phyloP scores from a whole-genome alignment of 2,888 invertebrate species.

The Xestia rhomboidea region DNA sequence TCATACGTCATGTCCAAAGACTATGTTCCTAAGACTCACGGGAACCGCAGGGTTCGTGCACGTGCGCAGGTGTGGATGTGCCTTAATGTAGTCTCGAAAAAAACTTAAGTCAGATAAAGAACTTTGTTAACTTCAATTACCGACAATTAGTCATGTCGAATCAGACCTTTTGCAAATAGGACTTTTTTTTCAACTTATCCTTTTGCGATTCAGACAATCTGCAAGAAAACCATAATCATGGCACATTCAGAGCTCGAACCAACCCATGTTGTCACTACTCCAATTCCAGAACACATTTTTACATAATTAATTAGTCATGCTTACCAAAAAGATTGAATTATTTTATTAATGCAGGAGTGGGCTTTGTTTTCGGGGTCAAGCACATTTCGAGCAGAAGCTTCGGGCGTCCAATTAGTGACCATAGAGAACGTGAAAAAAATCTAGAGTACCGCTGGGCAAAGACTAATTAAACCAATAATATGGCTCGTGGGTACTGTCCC shows the following conservation, averaged over 20 bases:
- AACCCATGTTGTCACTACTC: background rate
- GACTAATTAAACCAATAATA: background rate
- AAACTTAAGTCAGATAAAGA: background rate
- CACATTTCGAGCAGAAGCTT: background rate
- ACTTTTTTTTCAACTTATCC: background rate
- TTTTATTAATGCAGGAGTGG: conserved; percentile 9
- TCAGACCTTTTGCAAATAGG: background rate
- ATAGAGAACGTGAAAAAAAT: background rate
- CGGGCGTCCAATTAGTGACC: conserved; percentile 22
- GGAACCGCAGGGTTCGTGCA: too few relatives aligned
- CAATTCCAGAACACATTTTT: background rate
- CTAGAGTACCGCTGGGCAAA: background rate
- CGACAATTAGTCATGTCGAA: background rate
- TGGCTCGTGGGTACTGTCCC: background rate
- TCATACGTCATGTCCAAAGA: too few relatives aligned
- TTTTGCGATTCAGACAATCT: background rate
- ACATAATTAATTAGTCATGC: background rate
- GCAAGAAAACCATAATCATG: too few relatives aligned
- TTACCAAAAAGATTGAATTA: background rate
- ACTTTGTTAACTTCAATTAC: background rate
- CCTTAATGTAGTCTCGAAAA: background rate
- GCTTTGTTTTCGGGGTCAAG: conserved; percentile 20
- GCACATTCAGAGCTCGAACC: background rate
- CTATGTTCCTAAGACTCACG: too few relatives aligned
- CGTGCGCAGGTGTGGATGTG: too few relatives aligned